Conservation (phyloP, 2,797 vertebrate species). For the Gephyroberyx darwinii region DNA sequence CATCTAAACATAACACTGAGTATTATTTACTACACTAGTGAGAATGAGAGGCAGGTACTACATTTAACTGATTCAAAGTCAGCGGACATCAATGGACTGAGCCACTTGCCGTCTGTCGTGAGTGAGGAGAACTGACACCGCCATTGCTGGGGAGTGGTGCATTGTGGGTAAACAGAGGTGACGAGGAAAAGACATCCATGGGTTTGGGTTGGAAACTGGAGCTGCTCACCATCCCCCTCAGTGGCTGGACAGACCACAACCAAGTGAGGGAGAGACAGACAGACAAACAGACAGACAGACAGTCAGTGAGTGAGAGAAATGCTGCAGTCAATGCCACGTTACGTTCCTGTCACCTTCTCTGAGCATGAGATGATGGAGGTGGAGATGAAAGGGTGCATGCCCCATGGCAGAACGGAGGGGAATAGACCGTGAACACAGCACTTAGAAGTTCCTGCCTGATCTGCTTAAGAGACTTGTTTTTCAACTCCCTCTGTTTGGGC, state of each 20-base stretch:
- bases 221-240: conserved; percentile 41
- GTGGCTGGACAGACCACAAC: conserved; percentile 41
- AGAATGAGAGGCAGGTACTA: not conserved
- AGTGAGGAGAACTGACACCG: conserved; percentile 35
- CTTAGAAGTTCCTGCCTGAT: conserved; percentile 6
- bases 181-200: conserved; percentile 43
- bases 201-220: conserved; percentile 55
- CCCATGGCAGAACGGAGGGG: not conserved
- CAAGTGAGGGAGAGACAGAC: conserved; percentile 21
- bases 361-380: conserved; percentile 8
- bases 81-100: not conserved
- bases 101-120: conserved; percentile 50
- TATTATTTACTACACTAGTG: conserved; percentile 1
- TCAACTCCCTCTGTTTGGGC: not conserved
- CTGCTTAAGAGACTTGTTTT: conserved; percentile 13
- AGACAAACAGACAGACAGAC: conserved; percentile 20
- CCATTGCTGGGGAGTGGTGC: conserved; percentile 36
- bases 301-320: conserved; percentile 21
- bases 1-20: conserved; percentile 49
- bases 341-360: conserved; percentile 23
- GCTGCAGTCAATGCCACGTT: conserved; percentile 4
- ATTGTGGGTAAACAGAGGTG: conserved; percentile 50
- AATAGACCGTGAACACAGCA: conserved; percentile 19
- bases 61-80: not conserved
- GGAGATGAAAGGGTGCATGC: conserved; percentile 10